Percentiles rank a stretch among this genome's conserved stretches.
Conservation (phyloP, 2,113 vertebrate genomes). For the Natator depressus region DNA sequence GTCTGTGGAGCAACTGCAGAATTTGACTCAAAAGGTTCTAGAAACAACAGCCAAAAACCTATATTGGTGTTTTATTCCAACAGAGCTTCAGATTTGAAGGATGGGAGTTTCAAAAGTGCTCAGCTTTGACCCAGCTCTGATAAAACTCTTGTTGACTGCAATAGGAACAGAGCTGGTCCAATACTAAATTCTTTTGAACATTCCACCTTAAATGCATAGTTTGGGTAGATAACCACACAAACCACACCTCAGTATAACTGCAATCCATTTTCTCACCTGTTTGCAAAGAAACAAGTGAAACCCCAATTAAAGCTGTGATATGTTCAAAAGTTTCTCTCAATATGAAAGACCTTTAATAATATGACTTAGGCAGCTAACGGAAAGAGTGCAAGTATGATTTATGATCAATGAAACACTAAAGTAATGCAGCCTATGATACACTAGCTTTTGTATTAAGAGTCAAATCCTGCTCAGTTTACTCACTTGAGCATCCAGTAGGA, state of each 20-base stretch:
- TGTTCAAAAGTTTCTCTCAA: not conserved
- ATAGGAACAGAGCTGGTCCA: not conserved
- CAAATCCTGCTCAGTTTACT: too few relatives aligned
- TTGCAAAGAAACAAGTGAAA: not conserved
- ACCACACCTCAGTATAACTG: not conserved
- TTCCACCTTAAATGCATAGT: accelerated
- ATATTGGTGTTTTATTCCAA: not conserved
- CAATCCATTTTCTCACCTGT: too few relatives aligned
- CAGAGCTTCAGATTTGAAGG: not conserved
- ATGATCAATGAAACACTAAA: too few relatives aligned
- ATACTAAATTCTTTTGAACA: not conserved
- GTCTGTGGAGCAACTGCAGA: not conserved
- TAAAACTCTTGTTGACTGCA: not conserved
- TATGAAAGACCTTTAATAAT: not conserved
- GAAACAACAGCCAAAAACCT: constrained; percentile 11
- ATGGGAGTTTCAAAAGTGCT: too few relatives aligned
- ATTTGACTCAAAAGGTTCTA: not conserved
- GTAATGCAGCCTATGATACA: too few relatives aligned
- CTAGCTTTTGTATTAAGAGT: too few relatives aligned
- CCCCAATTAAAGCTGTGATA: not conserved
- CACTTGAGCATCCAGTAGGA: too few relatives aligned
- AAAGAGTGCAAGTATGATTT: not conserved
- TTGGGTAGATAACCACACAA: accelerated
- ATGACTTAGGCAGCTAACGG: not conserved
- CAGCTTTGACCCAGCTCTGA: not conserved